Evolutionary conservation across 2,888 invertebrate species (phyloP), one percentile per base, ranked within the genome.

Genomic region (Phengaris arion): DNA sequence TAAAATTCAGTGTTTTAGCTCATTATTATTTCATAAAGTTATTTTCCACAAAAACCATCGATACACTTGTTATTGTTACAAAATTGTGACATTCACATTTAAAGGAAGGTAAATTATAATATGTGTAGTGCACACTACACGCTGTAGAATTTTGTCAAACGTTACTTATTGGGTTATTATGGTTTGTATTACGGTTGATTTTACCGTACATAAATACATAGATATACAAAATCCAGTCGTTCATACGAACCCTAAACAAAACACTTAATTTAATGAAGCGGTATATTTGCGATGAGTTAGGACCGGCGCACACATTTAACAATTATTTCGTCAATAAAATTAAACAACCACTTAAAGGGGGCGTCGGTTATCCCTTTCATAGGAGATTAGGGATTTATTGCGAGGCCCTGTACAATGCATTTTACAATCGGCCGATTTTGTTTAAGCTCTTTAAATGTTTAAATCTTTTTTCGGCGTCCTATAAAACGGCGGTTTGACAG

Each of bases 321-420:
- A 88, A 91, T 91, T 91, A 89, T 89, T 86, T 89, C 87, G 83
- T 84, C 89, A 88, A 92, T 91, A 89, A 90, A 91, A 91, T 89
- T 87, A 90, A 90, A 88, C 89, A 87, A 82, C 82, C 83, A 82
- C 81, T 82, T 81, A 80, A 80, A 81, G 81, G 81, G 82, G 83
- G 82, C 82, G 82, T 79, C 80, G 81, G 80, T 81, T 80, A 83
- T 84, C 82, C 83, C 81, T 81, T 82, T 82, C 82, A 79, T 78
- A 76, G 74, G 79, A 84, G 87, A 87, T 89, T 85, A 81, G 69
- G 77, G 74, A 75, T 76, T 78, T 77, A 79, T 75, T 78, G 77
- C 76, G 76, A 78, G 76, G 77, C 69, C 12, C 54, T 76, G 78
- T 76, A 78, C 78, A 81, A 78, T 81, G 77, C 77, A 77, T 79